A percentile compares a stretch with the other conserved stretches of the same genome.
Conservation (phyloP, 2,888 invertebrate genomes). For the Caenorhabditis sp. region DNA sequence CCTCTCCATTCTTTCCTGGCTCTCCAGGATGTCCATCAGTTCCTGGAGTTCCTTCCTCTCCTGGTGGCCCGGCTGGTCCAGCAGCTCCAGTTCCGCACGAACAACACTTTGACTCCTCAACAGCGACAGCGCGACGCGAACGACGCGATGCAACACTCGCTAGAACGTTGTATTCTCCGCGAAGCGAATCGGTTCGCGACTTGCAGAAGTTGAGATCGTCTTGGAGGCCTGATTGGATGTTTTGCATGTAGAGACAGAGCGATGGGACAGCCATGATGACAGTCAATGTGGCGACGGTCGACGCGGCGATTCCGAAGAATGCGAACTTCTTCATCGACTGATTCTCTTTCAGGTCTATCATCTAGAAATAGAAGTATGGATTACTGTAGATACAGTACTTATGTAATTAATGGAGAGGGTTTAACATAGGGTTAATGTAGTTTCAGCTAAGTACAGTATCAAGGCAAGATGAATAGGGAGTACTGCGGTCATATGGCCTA, state of each 20-base stretch:
- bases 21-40: conserved; percentile 39
- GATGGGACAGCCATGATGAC: conserved; percentile 68
- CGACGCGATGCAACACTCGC: conserved; percentile 32
- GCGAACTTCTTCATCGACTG: conserved; percentile 60
- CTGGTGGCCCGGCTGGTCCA: conserved; percentile 47
- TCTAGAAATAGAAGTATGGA: conserved; percentile 13
- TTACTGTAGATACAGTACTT: too few relatives aligned
- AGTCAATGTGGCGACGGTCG: conserved; percentile 65
- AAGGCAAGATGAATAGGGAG: too few relatives aligned
- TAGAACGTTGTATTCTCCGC: conserved; percentile 59
- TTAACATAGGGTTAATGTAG: too few relatives aligned
- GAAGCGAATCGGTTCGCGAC: conserved; percentile 60
- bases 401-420: too few relatives aligned
- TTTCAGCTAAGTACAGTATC: too few relatives aligned
- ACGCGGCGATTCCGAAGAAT: conserved; percentile 61
- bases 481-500: too few relatives aligned
- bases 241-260: conserved; percentile 69
- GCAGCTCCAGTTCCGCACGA: conserved; percentile 55
- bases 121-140: conserved; percentile 26
- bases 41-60: conserved; percentile 40
- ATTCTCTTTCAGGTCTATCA: conserved; percentile 49
- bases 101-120: conserved; percentile 43
- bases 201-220: conserved; percentile 68
- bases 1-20: conserved; percentile 36
- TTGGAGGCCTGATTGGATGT: conserved; percentile 66